Conservation (phyloP, 2,113 vertebrate species). For the Alouatta palliata region DNA sequence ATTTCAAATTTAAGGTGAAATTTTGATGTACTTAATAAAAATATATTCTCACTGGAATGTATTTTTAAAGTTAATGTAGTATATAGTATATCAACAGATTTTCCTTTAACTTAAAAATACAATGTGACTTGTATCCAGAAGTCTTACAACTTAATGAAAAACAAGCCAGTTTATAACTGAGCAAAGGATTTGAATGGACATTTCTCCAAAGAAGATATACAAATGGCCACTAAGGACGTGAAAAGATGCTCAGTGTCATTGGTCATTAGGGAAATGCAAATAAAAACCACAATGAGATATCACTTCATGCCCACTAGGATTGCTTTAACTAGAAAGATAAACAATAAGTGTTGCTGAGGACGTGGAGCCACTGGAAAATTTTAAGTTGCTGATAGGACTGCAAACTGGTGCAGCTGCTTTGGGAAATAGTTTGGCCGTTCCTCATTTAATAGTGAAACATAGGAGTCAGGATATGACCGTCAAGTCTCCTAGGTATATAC, state of each 20-base stretch:
- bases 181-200: neutral
- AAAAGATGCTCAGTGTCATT: neutral
- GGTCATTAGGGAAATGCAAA: neutral
- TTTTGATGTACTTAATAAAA: slow-evolving; percentile 19
- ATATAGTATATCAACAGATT: neutral
- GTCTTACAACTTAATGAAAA: neutral
- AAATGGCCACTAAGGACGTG: neutral
- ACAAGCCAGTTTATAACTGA: neutral
- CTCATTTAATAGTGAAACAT: neutral
- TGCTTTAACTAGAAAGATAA: neutral
- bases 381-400: neutral
- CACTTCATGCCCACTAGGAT: neutral
- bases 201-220: neutral
- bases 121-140: neutral
- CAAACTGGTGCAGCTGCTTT: neutral
- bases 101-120: slow-evolving; percentile 6
- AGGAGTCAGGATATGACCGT: neutral
- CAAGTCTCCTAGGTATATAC: neutral
- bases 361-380: neutral
- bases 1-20: slow-evolving; percentile 47
- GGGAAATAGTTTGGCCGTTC: neutral
- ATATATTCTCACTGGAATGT: slow-evolving; percentile 16
- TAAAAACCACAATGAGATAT: neutral
- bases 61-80: slow-evolving; percentile 33
- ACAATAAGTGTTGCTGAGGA: neutral